Base-by-base conservation (phyloP, 1,140 invertebrate species). In the Berghia stephanieae region DNA sequence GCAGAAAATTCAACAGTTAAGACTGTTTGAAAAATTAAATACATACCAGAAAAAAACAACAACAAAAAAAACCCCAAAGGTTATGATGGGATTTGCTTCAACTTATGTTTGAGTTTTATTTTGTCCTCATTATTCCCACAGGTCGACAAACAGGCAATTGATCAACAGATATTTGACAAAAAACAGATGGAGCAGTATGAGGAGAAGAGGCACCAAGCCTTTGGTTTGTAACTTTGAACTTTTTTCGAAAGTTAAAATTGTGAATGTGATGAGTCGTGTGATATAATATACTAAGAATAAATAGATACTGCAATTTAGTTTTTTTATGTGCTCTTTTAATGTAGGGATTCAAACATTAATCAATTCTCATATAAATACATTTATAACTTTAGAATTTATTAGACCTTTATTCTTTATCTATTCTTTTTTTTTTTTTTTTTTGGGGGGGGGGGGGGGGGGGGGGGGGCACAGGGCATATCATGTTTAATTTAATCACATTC, bases 101-200 rank as follows among this genome's bases (percentile, higher is more conserved):
- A 68, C 6, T 27, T 60, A 1, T 69, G 36, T 16, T 21, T 69
- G 34, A 8, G 8, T 69, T 3, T 71, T 24, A 24, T 44, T 46
- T 71, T 24, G 27, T 38, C 24, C 2, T 60, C 21, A 6, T 38
- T 57, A 1, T 34, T 74, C 67, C 24, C 18, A 5, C 80, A 96
- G 95, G 92, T 96, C 79, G 95, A 96, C 87, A 86, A 93, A 55
- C 91, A 92, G 71, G 93, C 92, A 75, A 86, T 96, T 79, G 92
- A 95, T 78, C 91, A 92, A 57, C 95, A 96, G 90, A 91, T 95
- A 21, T 90, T 91, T 71, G 95, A 97, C 84, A 95, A 94, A 86
- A 90, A 91, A 69, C 87, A 89, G 63, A 88, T 88, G 63, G 91
- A 91, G 67, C 91, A 92, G 71, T 88, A 91, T 82, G 92, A 94